Percentiles rank a stretch among this genome's conserved stretches.
Evolutionary conservation across 2,888 invertebrate species (phyloP).

Genomic region (Agrenia bidenticulata): DNA sequence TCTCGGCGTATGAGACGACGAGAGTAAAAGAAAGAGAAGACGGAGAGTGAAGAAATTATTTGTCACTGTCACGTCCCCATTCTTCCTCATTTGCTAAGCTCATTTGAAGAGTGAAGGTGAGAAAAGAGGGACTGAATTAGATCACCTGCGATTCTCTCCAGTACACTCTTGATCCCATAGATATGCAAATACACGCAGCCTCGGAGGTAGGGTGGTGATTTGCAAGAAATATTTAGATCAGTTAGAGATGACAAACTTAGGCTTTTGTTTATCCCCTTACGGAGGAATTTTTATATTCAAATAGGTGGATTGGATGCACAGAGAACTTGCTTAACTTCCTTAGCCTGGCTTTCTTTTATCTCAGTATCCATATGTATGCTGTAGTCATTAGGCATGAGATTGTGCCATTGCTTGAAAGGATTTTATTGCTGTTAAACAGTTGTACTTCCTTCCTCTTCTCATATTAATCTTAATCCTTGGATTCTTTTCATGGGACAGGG

Average conservation of each 20-base stretch:
- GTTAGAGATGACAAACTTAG: slow-evolving; percentile 15
- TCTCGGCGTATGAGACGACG: background rate
- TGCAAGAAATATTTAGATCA: slow-evolving; percentile 26
- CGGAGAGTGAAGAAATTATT: slow-evolving; percentile 30
- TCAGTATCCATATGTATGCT: too few relatives aligned
- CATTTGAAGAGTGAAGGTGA: slow-evolving; percentile 23
- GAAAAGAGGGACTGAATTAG: slow-evolving; percentile 11
- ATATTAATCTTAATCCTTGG: slow-evolving; percentile 32
- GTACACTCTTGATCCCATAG: background rate
- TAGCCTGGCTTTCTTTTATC: too few relatives aligned
- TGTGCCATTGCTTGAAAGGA: too few relatives aligned
- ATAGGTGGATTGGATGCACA: too few relatives aligned
- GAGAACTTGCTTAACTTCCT: too few relatives aligned
- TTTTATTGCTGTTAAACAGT: too few relatives aligned
- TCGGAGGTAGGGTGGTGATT: slow-evolving; percentile 26
- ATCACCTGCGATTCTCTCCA: slow-evolving; percentile 17
- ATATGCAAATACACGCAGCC: background rate
- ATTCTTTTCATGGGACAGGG: background rate
- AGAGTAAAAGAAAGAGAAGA: too few relatives aligned
- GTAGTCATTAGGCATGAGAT: too few relatives aligned
- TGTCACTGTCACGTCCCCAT: slow-evolving; percentile 40
- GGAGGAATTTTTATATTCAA: slow-evolving; percentile 16
- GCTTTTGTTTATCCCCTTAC: slow-evolving; percentile 19
- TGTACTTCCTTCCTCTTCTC: slow-evolving; percentile 12
- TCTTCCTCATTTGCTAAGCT: slow-evolving; percentile 21